These are phyloP conservation scores for Pholis gunnellus DNA, from an alignment of 2,113 vertebrate genomes.

Conservation along the genomic window DNA sequence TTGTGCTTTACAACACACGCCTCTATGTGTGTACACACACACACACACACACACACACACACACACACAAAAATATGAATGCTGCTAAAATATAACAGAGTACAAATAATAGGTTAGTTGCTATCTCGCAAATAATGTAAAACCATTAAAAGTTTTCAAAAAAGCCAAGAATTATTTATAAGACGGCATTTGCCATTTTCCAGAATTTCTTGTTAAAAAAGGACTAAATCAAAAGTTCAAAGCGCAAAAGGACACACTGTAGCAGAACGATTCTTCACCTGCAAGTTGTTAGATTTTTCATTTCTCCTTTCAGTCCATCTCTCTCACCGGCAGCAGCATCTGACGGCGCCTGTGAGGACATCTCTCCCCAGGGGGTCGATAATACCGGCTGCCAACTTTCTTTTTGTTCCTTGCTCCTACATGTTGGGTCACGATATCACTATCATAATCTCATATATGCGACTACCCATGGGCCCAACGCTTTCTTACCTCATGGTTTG, in stretches of 20 bases:
- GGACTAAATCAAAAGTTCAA: background rate
- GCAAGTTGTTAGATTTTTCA: constrained; percentile 33
- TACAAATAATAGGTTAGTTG: constrained; percentile 43
- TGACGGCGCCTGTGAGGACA: constrained; percentile 51
- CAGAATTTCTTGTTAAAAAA: constrained; percentile 1
- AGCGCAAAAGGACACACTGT: background rate
- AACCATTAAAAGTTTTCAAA: constrained; percentile 45
- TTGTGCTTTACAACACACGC: constrained; percentile 67
- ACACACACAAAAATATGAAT: constrained; percentile 43
- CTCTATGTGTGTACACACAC: constrained; percentile 2
- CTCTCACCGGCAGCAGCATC: constrained; percentile 36
- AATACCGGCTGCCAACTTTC: constrained; percentile 56
- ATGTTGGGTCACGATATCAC: constrained; percentile 49
- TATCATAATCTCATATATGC: constrained; percentile 16
- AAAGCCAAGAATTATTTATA: constrained; percentile 13
- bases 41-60: constrained; percentile 19
- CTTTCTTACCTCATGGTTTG: background rate
- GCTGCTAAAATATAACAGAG: constrained; percentile 34
- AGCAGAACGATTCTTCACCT: constrained; percentile 4
- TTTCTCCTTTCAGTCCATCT: constrained; percentile 20
- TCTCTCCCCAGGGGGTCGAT: constrained; percentile 53
- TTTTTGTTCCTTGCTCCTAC: constrained; percentile 44
- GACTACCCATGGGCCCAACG: background rate
- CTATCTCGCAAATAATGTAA: constrained; percentile 34
- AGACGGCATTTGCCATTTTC: constrained; percentile 7